Conservation (phyloP, 2,113 vertebrate genomes). For the Proteles cristata region DNA sequence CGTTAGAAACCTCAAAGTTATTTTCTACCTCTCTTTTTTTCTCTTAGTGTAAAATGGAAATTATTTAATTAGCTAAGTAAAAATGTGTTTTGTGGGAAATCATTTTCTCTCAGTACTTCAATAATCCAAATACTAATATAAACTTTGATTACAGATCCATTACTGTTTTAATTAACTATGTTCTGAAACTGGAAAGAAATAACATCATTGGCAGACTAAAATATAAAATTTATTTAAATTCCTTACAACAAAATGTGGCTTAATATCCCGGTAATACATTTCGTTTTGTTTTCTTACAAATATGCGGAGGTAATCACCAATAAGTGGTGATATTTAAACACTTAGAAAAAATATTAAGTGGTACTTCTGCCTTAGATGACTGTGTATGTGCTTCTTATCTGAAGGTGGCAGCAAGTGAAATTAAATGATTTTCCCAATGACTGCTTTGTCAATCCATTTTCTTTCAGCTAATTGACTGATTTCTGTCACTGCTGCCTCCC, state of each 20-base stretch:
- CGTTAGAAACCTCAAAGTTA: conserved; percentile 51
- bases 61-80: conserved; percentile 67
- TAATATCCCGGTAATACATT: conserved; percentile 47
- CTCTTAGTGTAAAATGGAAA: conserved; percentile 36
- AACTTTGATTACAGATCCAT: conserved; percentile 66
- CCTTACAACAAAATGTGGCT: conserved; percentile 42
- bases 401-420: conserved; percentile 61
- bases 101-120: conserved; percentile 63
- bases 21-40: conserved; percentile 53
- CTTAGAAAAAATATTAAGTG: not conserved
- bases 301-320: conserved; percentile 50
- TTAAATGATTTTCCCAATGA: conserved; percentile 59
- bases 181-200: conserved; percentile 65
- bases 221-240: conserved; percentile 66
- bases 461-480: conserved; percentile 59
- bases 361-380: conserved; percentile 6
- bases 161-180: conserved; percentile 70
- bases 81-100: conserved; percentile 65
- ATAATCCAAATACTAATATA: conserved; percentile 65
- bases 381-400: conserved; percentile 32
- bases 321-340: conserved; percentile 57
- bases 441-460: conserved; percentile 53
- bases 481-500: conserved; percentile 31
- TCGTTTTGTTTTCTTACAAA: conserved; percentile 54
- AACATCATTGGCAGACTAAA: conserved; percentile 66